A percentile compares a stretch with the other conserved stretches of the same genome.
Conservation (phyloP, 2,888 invertebrate genomes). For the Clivina fossor region DNA sequence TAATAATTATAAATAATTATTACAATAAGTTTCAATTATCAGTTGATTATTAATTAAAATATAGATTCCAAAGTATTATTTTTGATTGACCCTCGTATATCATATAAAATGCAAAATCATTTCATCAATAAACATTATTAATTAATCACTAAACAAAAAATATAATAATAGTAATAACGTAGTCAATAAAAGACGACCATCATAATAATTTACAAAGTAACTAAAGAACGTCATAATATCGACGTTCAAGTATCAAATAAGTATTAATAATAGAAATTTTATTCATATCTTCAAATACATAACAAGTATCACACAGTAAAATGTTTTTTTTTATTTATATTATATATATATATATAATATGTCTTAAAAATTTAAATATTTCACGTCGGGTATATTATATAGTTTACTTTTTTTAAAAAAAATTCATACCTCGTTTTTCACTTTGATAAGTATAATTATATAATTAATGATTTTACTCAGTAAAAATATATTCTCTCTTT, state of each 20-base stretch:
- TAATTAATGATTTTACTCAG: slow-evolving; percentile 30
- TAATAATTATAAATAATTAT: too few relatives aligned
- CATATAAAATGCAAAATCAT: slow-evolving; percentile 15
- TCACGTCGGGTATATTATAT: slow-evolving; percentile 25
- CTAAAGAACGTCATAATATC: slow-evolving; percentile 2
- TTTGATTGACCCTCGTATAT: neutral
- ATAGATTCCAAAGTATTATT: neutral
- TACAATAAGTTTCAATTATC: too few relatives aligned
- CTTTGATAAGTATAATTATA: slow-evolving; percentile 30
- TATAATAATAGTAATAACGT: slow-evolving; percentile 14
- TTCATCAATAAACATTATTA: slow-evolving; percentile 1
- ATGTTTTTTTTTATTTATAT: slow-evolving; percentile 7
- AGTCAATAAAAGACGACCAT: slow-evolving; percentile 24
- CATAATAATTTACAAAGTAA: slow-evolving; percentile 29
- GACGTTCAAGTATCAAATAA: slow-evolving; percentile 16
- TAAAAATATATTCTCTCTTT: slow-evolving; percentile 34
- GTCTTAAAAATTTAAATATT: slow-evolving; percentile 30
- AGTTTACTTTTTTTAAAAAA: too few relatives aligned
- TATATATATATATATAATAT: too few relatives aligned
- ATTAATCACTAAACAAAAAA: neutral
- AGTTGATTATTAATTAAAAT: too few relatives aligned
- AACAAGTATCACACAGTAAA: slow-evolving; percentile 34
- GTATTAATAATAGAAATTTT: slow-evolving; percentile 26
- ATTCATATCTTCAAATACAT: slow-evolving; percentile 26
- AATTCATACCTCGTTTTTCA: slow-evolving; percentile 24